Conservation (phyloP, 2,113 vertebrate genomes). For the Mugil cephalus region DNA sequence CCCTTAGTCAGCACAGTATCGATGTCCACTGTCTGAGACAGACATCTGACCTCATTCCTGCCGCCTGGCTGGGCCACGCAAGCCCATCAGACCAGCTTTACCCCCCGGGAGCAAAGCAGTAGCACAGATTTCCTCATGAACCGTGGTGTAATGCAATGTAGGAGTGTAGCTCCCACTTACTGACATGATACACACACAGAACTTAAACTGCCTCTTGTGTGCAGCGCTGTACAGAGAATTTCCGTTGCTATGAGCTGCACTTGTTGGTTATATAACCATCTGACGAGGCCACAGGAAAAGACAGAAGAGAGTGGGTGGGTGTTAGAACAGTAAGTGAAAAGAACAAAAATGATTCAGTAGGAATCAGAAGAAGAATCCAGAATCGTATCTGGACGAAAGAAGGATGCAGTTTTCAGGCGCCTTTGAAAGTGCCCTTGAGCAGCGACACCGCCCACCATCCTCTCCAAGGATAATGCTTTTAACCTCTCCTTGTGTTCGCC, state of each 20-base stretch:
- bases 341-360: conserved; percentile 27
- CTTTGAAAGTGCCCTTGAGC: conserved; percentile 27
- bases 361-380: conserved; percentile 33
- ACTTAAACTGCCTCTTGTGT: background rate
- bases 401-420: conserved; percentile 16
- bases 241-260: conserved; percentile 16
- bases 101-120: conserved; percentile 15
- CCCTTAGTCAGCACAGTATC: conserved; percentile 78
- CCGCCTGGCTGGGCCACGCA: conserved; percentile 44
- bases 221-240: background rate
- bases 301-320: conserved; percentile 38
- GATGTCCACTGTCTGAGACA: conserved; percentile 66
- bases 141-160: conserved; percentile 4
- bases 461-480: conserved; percentile 10
- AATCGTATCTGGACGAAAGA: conserved; percentile 1
- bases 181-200: background rate
- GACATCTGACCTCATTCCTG: conserved; percentile 78
- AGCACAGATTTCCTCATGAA: conserved; percentile 30
- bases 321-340: conserved; percentile 34
- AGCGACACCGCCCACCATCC: background rate
- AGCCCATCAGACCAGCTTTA: conserved; percentile 56
- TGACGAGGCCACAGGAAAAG: conserved; percentile 9
- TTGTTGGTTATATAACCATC: conserved; percentile 62
- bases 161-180: conserved; percentile 4
- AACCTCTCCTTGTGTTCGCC: no score